Percentiles rank a stretch among this genome's conserved stretches.
Evolutionary conservation across 2,113 vertebrate species (phyloP).

Genomic region (Hypanus sabinus): DNA sequence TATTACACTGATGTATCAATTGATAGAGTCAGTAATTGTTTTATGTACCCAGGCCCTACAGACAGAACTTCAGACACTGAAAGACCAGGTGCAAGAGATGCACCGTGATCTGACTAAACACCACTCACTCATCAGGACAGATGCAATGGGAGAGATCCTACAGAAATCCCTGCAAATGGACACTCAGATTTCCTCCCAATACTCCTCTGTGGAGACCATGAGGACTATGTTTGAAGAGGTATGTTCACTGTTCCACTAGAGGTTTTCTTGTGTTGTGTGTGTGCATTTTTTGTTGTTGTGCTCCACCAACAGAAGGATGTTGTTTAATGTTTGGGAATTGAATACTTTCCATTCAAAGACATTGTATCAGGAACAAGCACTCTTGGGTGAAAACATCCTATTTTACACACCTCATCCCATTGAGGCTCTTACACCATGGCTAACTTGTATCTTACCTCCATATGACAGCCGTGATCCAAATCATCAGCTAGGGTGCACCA

Average conservation of each 20-base stretch:
- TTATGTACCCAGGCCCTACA: slow-evolving; percentile 65
- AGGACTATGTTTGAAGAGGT: slow-evolving; percentile 81
- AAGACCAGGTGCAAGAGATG: slow-evolving; percentile 87
- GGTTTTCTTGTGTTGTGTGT: neutral
- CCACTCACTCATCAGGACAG: slow-evolving; percentile 81
- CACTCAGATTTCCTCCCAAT: slow-evolving; percentile 65
- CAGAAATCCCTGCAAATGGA: slow-evolving; percentile 75
- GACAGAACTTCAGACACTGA: slow-evolving; percentile 73
- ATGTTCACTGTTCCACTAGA: neutral
- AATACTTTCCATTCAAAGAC: neutral
- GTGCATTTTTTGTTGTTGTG: no score
- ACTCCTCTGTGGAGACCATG: slow-evolving; percentile 69
- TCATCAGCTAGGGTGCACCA: no score
- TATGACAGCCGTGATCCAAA: neutral
- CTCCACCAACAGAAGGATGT: neutral
- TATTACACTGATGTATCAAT: no score
- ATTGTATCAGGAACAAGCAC: neutral
- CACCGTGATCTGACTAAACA: slow-evolving; percentile 90
- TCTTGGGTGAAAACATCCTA: neutral
- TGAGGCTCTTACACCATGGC: neutral
- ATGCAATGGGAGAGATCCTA: slow-evolving; percentile 75
- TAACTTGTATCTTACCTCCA: neutral
- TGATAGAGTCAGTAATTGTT: neutral
- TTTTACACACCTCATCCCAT: neutral
- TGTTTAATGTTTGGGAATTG: neutral